Evolutionary conservation across 2,888 invertebrate species (phyloP), one percentile per base, ranked within the genome.

Genomic region (Tolmerus cingulatus): DNA sequence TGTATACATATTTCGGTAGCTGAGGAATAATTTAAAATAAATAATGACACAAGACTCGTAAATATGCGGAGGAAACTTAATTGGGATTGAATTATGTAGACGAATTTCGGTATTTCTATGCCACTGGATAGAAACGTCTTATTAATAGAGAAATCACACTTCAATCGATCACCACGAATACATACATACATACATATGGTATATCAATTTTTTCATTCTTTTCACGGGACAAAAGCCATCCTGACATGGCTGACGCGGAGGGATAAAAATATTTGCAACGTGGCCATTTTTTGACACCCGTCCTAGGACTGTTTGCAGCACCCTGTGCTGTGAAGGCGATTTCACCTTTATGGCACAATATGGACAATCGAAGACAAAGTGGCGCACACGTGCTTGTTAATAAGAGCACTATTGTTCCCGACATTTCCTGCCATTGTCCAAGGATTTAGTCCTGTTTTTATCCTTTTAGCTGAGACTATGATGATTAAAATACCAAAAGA

Each of bases 371-470:
- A 14, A 66, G 57, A 46, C 46, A 79, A 79, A 43, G 46, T 79
- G 79, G 27, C 79, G 46, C 78, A 51, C 46, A 78, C 46, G 79
- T 79, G 79, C 79, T 46, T 27, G 23, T 79, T 79, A 79, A 55
- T 51, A 79, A 79, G 79, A 79, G 79, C 46, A 51, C 46, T 23
- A 51, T 79, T 79, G 79, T 79, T 46, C 51, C 27, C 27, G 46
- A 79, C 51, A 79, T 79, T 8, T 51, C 46, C 66, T 66, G 23
- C 79, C 55, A 79, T 79, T 79, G 79, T 79, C 51, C 51, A n/a
- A 51, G 55, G 30, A 79, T 79, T 51, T 79, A n/a, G 79, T 79
- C 79, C 55, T 79, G 55, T 51, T 79, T 51, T 79, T 51, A 4
- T 79, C 30, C 79, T 79, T 79, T 79, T 51, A 14, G 7, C 51